Conservation (phyloP, 2,888 invertebrate species). For the Ennomos quercinarius region DNA sequence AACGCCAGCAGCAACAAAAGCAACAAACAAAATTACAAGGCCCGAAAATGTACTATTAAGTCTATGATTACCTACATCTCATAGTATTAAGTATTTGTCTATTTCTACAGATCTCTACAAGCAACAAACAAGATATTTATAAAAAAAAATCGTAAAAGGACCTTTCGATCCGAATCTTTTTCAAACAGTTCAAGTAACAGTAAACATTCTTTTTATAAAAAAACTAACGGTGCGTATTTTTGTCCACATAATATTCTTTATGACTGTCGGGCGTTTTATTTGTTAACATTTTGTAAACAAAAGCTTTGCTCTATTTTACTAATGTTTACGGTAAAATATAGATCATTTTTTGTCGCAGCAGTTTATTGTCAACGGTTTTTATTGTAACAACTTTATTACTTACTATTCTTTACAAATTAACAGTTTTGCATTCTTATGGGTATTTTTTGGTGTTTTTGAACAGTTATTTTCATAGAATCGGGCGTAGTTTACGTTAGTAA, state of each 20-base stretch:
- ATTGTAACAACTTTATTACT: constrained; percentile 42
- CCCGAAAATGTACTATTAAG: too few relatives aligned
- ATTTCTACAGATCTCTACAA: too few relatives aligned
- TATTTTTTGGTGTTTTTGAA: constrained; percentile 29
- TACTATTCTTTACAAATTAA: constrained; percentile 20
- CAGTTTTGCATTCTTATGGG: constrained; percentile 39
- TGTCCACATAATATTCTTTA: constrained; percentile 51
- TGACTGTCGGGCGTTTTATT: constrained; percentile 37
- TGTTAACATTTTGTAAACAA: constrained; percentile 52
- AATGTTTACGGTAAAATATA: constrained; percentile 63
- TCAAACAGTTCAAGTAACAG: constrained; percentile 15
- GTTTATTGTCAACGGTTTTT: constrained; percentile 29
- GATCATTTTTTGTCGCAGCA: constrained; percentile 53
- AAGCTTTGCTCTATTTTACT: constrained; percentile 69
- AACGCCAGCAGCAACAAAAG: too few relatives aligned
- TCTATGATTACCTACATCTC: too few relatives aligned
- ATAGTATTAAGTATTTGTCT: too few relatives aligned
- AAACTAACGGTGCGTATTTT: constrained; percentile 64
- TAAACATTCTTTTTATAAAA: constrained; percentile 48
- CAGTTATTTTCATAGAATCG: constrained; percentile 31
- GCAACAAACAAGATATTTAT: background rate
- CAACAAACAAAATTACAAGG: too few relatives aligned
- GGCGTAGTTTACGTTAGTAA: background rate
- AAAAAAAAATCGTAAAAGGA: constrained; percentile 14
- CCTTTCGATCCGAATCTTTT: constrained; percentile 12